Base-by-base conservation (phyloP, 2,113 vertebrate species). In the Cottus gobio region DNA sequence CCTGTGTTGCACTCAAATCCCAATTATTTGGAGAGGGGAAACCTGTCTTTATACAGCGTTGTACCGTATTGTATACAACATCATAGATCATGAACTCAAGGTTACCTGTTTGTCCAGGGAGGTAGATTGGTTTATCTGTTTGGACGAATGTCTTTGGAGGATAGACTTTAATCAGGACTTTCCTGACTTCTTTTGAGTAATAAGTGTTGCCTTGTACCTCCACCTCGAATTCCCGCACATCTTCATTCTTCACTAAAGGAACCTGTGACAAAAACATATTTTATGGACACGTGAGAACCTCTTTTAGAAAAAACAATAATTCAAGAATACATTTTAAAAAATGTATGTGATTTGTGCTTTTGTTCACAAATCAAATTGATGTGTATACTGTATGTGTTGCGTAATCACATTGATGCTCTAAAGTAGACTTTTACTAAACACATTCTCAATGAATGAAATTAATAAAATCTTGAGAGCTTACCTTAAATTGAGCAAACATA, bases 111-210 rank as follows among this genome's bases (percentile, higher is more conserved):
- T 95, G 93, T 87, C 94, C 93, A 6, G 93, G 93, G 16, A 90
- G 89, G 82, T 94, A 95, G 79, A 94, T 87, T 0, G 93, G 92
- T 89, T 93, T 94, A 67, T 94, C 93, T 0, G 92, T 94, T 72
- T 93, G 94, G 70, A 93, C 31, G n/a, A 95, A 92, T 2, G 83
- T 87, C 36, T 54, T 18, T 10, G 77, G 75, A 3, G 44, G 0
- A 52, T 88, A 89, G 31, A 7, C 30, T 82, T 28, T 84, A 64
- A 92, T 74, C 85, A 87, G 8, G 52, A 95, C 91, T 74, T 90
- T 94, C 16, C 77, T 84, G 70, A 79, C 65, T 61, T 93, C 83
- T 52, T 16, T 86, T 1, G 91, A 91, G 46, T 77, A 15, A 86
- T 94, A 94, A 0, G 16, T 71, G 15, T 79, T 0, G 0, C 94